Conservation (phyloP, 2,888 invertebrate genomes). For the Autographa gamma region DNA sequence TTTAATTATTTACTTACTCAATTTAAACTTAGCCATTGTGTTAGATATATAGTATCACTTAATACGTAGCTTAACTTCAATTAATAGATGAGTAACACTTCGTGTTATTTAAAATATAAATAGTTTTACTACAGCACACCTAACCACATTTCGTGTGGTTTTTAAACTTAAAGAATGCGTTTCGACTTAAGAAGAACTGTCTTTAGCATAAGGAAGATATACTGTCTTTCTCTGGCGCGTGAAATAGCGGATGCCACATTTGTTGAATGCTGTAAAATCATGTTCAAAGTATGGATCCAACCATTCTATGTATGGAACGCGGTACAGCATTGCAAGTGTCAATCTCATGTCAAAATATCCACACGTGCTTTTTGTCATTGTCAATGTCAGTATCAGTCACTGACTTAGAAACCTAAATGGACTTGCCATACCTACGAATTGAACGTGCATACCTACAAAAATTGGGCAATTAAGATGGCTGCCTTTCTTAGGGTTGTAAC, state of each 20-base stretch:
- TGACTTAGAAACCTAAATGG: too few species aligned
- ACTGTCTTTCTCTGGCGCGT: neutral
- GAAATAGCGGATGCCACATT: neutral
- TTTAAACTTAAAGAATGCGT: neutral
- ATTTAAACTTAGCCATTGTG: conserved; percentile 81
- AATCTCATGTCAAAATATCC: conserved; percentile 32
- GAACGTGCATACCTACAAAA: too few species aligned
- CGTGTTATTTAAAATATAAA: neutral
- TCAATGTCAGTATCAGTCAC: neutral
- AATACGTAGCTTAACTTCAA: neutral
- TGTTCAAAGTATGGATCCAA: neutral
- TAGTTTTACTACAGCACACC: conserved; percentile 12
- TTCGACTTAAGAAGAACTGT: neutral
- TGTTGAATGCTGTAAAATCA: neutral
- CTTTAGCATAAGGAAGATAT: neutral
- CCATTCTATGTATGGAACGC: conserved; percentile 20
- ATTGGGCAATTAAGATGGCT: too few species aligned
- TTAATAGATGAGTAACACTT: neutral
- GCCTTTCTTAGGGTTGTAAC: too few species aligned
- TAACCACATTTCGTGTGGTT: conserved; percentile 31
- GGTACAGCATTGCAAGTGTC: conserved; percentile 26
- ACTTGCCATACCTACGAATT: too few species aligned
- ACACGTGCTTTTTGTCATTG: conserved; percentile 33
- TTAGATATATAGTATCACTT: conserved; percentile 10
- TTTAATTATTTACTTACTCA: conserved; percentile 73